Base-by-base conservation (phyloP, 2,797 vertebrate genomes). In the Spinibarbus caldwelli region DNA sequence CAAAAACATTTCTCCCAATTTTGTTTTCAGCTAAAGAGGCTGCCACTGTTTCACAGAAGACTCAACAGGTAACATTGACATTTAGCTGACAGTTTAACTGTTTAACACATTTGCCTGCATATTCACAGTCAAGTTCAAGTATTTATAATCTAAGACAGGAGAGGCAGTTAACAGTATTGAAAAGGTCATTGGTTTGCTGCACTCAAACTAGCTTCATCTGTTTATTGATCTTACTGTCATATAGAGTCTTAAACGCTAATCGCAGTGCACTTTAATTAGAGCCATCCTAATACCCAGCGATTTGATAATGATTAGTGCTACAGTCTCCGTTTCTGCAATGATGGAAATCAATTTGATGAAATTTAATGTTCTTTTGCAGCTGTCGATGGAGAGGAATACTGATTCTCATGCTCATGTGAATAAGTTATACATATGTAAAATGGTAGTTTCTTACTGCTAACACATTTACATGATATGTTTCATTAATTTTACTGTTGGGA, bases 11-110 rank as follows among this genome's bases (percentile, higher is more conserved):
- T 31, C 54, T 21, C 57, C 8, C 26, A 6, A 0, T 47, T 66
- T 64, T 77, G 6, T 57, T 81, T 73, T 19, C 78, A 85, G 86
- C 80, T 52, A 82, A 83, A 77, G 86, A 90, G 38, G 34, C 57
- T 43, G 79, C 73, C 3, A 84, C 5, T 54, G 75, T 71, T 62
- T 72, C 80, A 26, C 86, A 86, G 62, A 87, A 79, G 78, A 59
- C 21, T 8, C 64, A 70, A 45, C 75, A 84, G 83, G 75, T 84
- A 70, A 57, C 49, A 34, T 15, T 77, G 11, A 67, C 3, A 11
- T 75, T 49, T 49, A 36, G 5, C 57, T 45, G 17, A 31, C 26
- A 31, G 4, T 38, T 43, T 9, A 38, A n/a, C 10, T 41, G 12
- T 47, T 75, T 75, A 34, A 15, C 0, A 0, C 15, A 52, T 67